Base-by-base conservation (phyloP, 2,888 invertebrate genomes). In the Exocentrus adspersus region DNA sequence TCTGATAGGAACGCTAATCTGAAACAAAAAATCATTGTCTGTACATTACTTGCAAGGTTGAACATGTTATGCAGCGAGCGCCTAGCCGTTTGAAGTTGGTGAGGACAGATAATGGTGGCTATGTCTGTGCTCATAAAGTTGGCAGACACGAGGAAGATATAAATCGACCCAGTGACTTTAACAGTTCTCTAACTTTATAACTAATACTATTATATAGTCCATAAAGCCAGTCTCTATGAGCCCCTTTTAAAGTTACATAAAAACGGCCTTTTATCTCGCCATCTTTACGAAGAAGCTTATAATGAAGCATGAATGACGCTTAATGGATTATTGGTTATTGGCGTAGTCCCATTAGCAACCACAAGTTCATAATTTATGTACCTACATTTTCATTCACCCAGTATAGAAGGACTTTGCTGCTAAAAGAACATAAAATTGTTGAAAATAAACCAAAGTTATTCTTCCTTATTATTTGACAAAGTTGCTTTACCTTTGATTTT, bases 141-240 rank as follows among this genome's bases (percentile, higher is more conserved):
- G 70, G 70, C 74, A 76, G 77, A 78, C 77, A 77, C 75, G 75
- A 80, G 80, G 78, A 79, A 79, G 79, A 78, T 79, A 79, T 80
- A 80, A 80, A 80, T 80, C 79, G 79, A 77, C 70, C 77, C 75
- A 77, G 66, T 79, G 78, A 80, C 79, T 79, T 80, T 79, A 77
- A 79, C 76, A 73, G 75, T 70, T 67, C 71, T 72, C 69, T 66
- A 71, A 72, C 72, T 75, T 74, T 74, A 76, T 69, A 75, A 76
- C 74, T 72, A 74, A 74, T 72, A 69, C 74, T 72, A 69, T 75
- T 75, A 74, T 75, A 72, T 72, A 72, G 75, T 69, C 69, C 68
- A 73, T 76, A 75, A 77, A 77, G 68, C 64, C 59, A 64, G 58
- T 24, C 67, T 68, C 65, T 72, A 71, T 72, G 60, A 59, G 63